Evolutionary conservation across 1,140 invertebrate species (phyloP).

Genomic region (Lamellibrachia luymesi): DNA sequence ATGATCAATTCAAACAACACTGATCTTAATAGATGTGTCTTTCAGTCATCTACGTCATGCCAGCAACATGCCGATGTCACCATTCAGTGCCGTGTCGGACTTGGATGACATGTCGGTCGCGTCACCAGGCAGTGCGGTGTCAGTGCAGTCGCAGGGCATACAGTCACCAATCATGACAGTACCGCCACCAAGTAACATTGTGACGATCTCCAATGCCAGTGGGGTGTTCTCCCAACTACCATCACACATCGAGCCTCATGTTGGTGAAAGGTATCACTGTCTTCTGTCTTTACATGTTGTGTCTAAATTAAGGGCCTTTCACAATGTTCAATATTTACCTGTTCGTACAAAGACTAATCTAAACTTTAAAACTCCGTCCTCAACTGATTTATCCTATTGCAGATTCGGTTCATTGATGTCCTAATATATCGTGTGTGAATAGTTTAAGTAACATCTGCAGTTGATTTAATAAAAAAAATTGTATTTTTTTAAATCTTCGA

Average conservation of each 20-base stretch:
- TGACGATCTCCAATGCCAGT: not conserved
- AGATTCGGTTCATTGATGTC: too few relatives aligned
- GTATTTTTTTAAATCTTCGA: too few relatives aligned
- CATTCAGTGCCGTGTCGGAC: not conserved
- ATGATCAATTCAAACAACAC: not conserved
- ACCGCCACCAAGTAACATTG: not conserved
- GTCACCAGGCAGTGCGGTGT: not conserved
- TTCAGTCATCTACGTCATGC: not conserved
- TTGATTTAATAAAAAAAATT: too few relatives aligned
- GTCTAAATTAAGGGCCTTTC: too few relatives aligned
- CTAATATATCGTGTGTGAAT: too few relatives aligned
- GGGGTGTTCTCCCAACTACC: not conserved
- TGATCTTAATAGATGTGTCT: not conserved
- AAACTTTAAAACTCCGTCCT: not conserved
- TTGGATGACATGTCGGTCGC: not conserved
- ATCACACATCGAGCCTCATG: not conserved
- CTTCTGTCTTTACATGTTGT: not conserved
- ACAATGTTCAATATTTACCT: not conserved
- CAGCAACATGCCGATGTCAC: not conserved
- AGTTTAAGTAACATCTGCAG: too few relatives aligned
- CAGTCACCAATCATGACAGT: not conserved
- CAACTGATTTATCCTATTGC: not conserved
- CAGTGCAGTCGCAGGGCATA: not conserved
- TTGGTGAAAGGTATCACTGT: not conserved
- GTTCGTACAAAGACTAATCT: not conserved